These are phyloP conservation scores for Colossoma macropomum DNA, from an alignment of 2,113 vertebrate species.

Conservation along the genomic window DNA sequence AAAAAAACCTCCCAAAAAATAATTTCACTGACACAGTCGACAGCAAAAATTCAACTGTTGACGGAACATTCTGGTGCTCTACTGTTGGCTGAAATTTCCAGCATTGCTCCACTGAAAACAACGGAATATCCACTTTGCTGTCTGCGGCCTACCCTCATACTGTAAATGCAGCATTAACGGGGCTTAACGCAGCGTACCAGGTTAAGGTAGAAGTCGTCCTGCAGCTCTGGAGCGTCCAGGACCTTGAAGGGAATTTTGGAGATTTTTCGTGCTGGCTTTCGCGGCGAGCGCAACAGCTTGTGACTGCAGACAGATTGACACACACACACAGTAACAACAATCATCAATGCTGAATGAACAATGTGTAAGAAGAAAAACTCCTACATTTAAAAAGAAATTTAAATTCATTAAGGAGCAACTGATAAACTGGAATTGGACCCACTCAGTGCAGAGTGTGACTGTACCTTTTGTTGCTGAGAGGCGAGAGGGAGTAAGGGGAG, in stretches of 20 bases:
- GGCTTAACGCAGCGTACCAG: conserved; percentile 41
- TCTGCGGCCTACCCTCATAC: no score
- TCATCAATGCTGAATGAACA: not conserved
- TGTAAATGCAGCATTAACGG: not conserved
- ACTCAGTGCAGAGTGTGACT: not conserved
- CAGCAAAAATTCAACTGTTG: no score
- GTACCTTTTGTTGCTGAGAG: conserved; percentile 85
- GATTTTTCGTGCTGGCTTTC: conserved; percentile 70
- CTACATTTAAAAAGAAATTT: not conserved
- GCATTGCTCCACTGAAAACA: no score
- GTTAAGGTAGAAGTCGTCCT: conserved; percentile 72
- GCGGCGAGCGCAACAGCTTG: conserved; percentile 67
- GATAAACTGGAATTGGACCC: not conserved
- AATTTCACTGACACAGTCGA: no score
- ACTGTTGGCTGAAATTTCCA: no score
- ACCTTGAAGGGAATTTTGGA: conserved; percentile 73
- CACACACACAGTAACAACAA: not conserved
- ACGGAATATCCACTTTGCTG: no score
- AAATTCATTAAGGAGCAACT: no score
- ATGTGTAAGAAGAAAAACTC: not conserved
- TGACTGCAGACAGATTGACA: conserved; percentile 54
- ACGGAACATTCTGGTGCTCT: no score
- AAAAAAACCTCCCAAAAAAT: no score
- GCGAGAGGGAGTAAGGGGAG: conserved; percentile 82
- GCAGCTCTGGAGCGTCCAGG: conserved; percentile 69